phyloP scores from a whole-genome alignment of 2,113 vertebrate genomes.

The Fregata magnificens region DNA sequence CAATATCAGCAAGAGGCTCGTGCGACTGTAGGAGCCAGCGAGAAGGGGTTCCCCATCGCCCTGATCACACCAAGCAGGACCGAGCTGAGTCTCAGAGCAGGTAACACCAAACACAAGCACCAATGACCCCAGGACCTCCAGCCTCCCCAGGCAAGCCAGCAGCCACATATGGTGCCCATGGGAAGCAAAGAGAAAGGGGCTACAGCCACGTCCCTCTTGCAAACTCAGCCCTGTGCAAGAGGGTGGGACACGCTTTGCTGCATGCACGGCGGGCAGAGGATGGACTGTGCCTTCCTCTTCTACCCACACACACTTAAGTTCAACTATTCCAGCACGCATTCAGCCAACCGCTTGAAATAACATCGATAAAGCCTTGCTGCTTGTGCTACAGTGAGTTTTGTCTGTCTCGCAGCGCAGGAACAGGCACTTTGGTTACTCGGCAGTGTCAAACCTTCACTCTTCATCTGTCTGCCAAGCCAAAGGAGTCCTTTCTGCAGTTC shows the following conservation, averaged over 20 bases:
- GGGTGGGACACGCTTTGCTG: not conserved
- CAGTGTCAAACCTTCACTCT: not conserved
- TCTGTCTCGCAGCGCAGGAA: no score
- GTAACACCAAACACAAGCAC: not conserved
- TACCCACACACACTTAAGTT: rapidly evolving
- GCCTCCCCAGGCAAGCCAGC: not conserved
- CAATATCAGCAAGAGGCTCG: rapidly evolving
- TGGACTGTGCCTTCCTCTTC: not conserved
- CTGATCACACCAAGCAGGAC: not conserved
- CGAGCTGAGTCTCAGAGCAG: not conserved
- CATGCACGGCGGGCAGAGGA: not conserved
- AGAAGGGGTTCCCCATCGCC: not conserved
- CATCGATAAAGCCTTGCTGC: not conserved
- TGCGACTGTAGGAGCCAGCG: not conserved
- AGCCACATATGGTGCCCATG: rapidly evolving
- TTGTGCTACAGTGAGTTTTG: not conserved
- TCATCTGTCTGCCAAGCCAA: not conserved
- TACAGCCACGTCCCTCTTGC: not conserved
- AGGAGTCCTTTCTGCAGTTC: not conserved
- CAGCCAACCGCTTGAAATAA: not conserved
- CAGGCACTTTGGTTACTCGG: not conserved
- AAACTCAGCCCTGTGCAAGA: not conserved
- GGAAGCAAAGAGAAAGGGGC: not conserved
- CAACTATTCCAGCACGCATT: no score
- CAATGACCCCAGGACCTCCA: not conserved